Evolutionary conservation across 1,140 invertebrate species (phyloP).

Genomic region (Wiebesia pumilae): DNA sequence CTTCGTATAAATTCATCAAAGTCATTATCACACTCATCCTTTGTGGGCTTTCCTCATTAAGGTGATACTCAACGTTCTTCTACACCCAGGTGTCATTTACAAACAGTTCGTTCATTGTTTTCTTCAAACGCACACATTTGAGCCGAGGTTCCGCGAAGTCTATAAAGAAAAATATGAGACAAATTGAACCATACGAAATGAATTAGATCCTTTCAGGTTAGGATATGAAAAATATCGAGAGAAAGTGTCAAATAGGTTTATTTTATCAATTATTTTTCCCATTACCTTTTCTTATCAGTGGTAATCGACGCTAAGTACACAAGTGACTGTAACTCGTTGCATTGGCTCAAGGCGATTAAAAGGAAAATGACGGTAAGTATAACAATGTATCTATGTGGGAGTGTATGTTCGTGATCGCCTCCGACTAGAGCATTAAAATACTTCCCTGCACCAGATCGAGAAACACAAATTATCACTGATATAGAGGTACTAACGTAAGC

Average conservation of each 20-base stretch:
- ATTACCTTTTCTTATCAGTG: constrained; percentile 40
- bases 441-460: background rate
- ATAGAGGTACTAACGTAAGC: background rate
- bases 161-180: constrained; percentile 23
- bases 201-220: constrained; percentile 24
- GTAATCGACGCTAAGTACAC: constrained; percentile 5
- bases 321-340: constrained; percentile 31
- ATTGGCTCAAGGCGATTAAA: constrained; percentile 38
- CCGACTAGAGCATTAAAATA: background rate
- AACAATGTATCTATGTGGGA: background rate
- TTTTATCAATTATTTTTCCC: background rate
- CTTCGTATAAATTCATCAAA: background rate
- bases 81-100: constrained; percentile 16
- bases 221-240: background rate
- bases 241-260: constrained; percentile 1
- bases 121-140: constrained; percentile 11
- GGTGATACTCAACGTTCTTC: constrained; percentile 16
- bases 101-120: constrained; percentile 47
- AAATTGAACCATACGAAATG: background rate
- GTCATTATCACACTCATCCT: constrained; percentile 37
- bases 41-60: constrained; percentile 13
- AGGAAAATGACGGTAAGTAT: constrained; percentile 37
- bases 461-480: background rate
- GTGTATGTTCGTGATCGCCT: background rate
- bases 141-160: background rate